These are phyloP conservation scores for Lasioglossum marginatum DNA, from an alignment of 2,888 invertebrate species.

Conservation along the genomic window DNA sequence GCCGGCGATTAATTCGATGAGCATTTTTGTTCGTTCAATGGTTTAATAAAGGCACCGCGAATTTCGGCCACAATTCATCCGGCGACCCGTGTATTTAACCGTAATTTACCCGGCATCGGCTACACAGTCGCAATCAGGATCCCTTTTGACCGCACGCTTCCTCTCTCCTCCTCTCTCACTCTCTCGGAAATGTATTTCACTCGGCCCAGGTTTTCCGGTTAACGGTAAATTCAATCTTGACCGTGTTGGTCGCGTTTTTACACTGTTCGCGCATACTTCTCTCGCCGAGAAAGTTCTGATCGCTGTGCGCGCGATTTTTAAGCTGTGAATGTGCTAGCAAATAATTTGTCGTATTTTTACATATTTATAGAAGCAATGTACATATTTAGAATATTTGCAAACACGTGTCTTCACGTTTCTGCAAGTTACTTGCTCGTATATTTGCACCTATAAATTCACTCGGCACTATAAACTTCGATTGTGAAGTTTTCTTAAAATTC, in stretches of 20 bases:
- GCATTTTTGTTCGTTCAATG: background rate
- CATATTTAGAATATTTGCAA: too few relatives aligned
- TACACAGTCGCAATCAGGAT: conserved; percentile 13
- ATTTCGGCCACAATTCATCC: conserved; percentile 22
- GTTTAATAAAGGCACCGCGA: background rate
- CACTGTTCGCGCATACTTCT: background rate
- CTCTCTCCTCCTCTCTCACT: background rate
- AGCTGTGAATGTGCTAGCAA: too few relatives aligned
- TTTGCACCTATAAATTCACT: too few relatives aligned
- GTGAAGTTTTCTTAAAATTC: too few relatives aligned
- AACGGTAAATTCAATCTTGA: background rate
- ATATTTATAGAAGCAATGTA: too few relatives aligned
- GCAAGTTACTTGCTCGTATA: too few relatives aligned
- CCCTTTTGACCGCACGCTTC: conserved; percentile 15
- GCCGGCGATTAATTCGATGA: background rate
- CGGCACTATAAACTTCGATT: too few relatives aligned
- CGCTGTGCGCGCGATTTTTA: background rate
- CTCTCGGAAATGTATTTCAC: background rate
- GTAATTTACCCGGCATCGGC: conserved; percentile 13
- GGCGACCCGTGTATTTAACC: conserved; percentile 11
- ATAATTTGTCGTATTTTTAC: too few relatives aligned
- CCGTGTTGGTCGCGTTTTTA: background rate
- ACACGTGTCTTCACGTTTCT: too few relatives aligned
- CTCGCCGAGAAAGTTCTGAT: background rate
- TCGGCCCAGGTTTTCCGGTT: background rate